phyloP scores from a whole-genome alignment of 2,888 invertebrate species.

The Clepsis dumicolana region DNA sequence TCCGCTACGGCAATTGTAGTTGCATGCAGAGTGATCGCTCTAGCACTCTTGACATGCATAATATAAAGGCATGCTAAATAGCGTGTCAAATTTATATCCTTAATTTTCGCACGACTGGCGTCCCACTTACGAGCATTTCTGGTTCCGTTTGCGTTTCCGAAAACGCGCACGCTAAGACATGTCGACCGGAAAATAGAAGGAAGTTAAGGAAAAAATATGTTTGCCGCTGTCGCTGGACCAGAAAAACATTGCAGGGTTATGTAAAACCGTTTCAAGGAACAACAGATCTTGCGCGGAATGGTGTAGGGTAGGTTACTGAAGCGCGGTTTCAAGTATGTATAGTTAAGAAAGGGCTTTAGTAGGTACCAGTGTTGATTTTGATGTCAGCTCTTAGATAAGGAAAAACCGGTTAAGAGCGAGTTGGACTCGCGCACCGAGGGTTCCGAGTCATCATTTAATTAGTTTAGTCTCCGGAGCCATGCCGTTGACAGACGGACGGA shows the following conservation, averaged over 20 bases:
- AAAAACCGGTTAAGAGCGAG: no score
- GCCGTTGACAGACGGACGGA: no score
- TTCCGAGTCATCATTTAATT: no score
- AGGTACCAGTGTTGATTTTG: no score
- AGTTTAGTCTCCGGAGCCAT: no score
- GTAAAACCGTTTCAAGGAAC: no score
- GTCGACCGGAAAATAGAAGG: slow-evolving; percentile 18
- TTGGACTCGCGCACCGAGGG: no score
- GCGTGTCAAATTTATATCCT: slow-evolving; percentile 20
- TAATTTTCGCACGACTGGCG: slow-evolving; percentile 10
- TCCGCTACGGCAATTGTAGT: background rate
- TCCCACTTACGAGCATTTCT: background rate
- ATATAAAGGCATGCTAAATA: slow-evolving; percentile 17
- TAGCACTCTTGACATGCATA: background rate
- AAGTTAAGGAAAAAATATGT: background rate
- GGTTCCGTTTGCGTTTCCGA: slow-evolving; percentile 20
- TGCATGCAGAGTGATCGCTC: background rate
- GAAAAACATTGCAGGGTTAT: background rate
- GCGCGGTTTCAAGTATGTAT: no score
- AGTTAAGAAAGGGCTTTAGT: no score
- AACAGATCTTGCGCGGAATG: no score
- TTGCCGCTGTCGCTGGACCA: background rate
- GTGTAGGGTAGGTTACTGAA: no score
- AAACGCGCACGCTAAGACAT: slow-evolving; percentile 17
- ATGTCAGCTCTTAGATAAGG: no score